Percentiles rank a stretch among this genome's conserved stretches.
Conservation (phyloP, 2,888 invertebrate species). For the Papilio demoleus region DNA sequence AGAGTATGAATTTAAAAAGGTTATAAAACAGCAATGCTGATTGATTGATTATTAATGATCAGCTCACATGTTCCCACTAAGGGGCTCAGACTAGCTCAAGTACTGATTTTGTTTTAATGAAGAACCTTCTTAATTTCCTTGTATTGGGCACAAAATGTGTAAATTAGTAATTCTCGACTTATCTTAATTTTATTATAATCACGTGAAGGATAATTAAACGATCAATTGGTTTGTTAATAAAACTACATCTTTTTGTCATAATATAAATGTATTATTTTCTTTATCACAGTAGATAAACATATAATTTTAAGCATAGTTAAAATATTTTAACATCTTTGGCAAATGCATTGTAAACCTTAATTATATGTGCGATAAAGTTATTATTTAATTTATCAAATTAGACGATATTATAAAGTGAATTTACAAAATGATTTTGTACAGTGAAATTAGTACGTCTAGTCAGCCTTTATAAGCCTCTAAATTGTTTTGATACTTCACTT, state of each 20-base stretch:
- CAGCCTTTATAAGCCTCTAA: constrained; percentile 64
- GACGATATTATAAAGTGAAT: constrained; percentile 18
- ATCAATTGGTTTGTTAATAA: constrained; percentile 40
- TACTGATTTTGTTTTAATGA: no score
- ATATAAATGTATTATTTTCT: constrained; percentile 34
- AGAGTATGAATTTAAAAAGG: no score
- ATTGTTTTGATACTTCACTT: constrained; percentile 35
- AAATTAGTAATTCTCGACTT: no score
- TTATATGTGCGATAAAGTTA: neutral
- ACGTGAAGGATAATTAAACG: neutral
- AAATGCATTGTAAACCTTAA: constrained; percentile 42
- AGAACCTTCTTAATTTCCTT: no score
- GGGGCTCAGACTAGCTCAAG: no score
- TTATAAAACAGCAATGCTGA: no score
- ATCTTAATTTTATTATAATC: no score
- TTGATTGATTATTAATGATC: no score
- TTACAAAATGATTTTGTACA: constrained; percentile 38
- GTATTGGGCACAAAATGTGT: no score
- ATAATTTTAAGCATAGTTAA: constrained; percentile 31
- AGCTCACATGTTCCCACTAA: no score
- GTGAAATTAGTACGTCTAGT: constrained; percentile 51
- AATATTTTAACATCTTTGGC: constrained; percentile 52
- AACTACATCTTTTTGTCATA: constrained; percentile 48
- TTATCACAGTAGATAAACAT: constrained; percentile 39
- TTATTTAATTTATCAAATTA: neutral